Base-by-base conservation (phyloP, 2,113 vertebrate species). In the Cyanocitta stelleri region DNA sequence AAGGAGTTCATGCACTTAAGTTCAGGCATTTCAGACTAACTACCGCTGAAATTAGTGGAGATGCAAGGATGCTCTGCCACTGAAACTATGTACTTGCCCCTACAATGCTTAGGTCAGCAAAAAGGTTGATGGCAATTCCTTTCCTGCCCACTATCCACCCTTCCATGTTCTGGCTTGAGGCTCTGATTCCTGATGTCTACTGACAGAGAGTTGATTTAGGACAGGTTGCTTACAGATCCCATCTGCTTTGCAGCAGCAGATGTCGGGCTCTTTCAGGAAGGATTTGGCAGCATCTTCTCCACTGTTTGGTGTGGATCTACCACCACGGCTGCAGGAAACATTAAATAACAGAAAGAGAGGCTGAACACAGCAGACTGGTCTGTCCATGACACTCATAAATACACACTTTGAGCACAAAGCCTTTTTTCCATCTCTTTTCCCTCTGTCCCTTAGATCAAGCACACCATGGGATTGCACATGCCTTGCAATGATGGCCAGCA, bases 211-310 rank as follows among this genome's bases (percentile, higher is more conserved):
- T 46, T 85, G 54, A 51, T 94, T 91, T 90, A 85, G 75, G 74
- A 93, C 48, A 79, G 16, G n/a, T 73, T 91, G 87, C 52, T 91
- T 69, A 93, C 26, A 59, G 24, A 74, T 69, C 41, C 73, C 37
- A 56, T 69, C 67, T 91, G 90, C 77, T 93, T 93, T 90, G 37
- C 62, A 90, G 51, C 78, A 83, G 77, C 90, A 93, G 75, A 89
- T 90, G 77, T 93, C 33, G 6, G 32, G 32, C 24, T 87, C 71
- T 90, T 94, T 88, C 85, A 69, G 67, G 49, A 85, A 90, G 46
- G 32, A 69, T 76, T 95, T 88, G 88, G 82, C 79, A 92, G 16
- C 43, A 62, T 46, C 67, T 83, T 83, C 63, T 90, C n/a, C 26
- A 32, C 67, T 92, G 30, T 83, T 94, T 84, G 82, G 39, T 92